These are phyloP conservation scores for Ceratitis capitata DNA, from an alignment of 1,140 invertebrate genomes.

Conservation along the genomic window DNA sequence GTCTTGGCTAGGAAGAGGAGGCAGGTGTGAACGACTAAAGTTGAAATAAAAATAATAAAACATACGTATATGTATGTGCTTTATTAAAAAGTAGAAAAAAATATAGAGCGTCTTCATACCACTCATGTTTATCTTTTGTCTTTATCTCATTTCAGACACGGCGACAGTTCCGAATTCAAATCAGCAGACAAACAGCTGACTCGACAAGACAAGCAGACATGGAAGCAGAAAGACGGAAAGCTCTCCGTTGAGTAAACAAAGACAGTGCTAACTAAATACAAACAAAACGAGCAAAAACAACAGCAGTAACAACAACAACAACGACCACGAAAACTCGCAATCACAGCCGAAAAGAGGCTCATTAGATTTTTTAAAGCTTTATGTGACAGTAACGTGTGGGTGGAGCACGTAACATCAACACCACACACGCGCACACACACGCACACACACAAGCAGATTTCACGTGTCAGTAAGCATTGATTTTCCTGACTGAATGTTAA, in stretches of 20 bases:
- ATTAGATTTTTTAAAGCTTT: neutral
- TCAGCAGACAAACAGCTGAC: neutral
- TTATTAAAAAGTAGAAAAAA: slow-evolving; percentile 9
- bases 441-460: neutral
- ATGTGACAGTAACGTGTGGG: neutral
- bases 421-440: neutral
- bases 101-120: too few species aligned
- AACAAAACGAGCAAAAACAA: neutral
- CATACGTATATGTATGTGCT: neutral
- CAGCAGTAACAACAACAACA: neutral
- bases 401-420: neutral
- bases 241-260: neutral
- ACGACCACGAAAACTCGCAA: too few species aligned
- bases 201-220: neutral
- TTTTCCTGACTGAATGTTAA: slow-evolving; percentile 54
- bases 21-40: neutral
- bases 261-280: slow-evolving; percentile 3
- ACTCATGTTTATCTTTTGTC: slow-evolving; percentile 24
- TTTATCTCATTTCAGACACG: slow-evolving; percentile 32
- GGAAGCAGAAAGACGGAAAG: neutral
- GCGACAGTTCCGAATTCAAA: slow-evolving; percentile 1
- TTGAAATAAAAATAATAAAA: slow-evolving; percentile 11
- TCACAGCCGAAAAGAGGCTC: slow-evolving; percentile 5
- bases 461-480: slow-evolving; percentile 26
- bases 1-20: neutral